A percentile compares a stretch with the other conserved stretches of the same genome.
Evolutionary conservation across 2,113 vertebrate genomes (phyloP).

Genomic region (Gopherus evgoodei): DNA sequence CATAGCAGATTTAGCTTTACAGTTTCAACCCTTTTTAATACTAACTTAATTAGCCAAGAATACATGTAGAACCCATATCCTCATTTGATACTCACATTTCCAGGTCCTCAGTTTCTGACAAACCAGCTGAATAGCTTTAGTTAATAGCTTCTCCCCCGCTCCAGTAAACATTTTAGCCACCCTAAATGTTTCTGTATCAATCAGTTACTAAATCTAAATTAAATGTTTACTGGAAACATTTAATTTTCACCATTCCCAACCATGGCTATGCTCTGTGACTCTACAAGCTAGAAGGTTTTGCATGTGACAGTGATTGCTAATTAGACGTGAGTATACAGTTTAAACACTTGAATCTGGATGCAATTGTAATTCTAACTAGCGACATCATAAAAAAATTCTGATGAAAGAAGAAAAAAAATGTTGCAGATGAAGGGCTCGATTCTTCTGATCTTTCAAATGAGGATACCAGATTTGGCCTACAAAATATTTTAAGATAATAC

Average conservation of each 20-base stretch:
- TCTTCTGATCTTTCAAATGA: not conserved
- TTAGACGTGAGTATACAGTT: slow-evolving; percentile 59
- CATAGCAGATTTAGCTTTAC: not conserved
- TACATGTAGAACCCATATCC: slow-evolving; percentile 47
- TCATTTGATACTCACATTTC: slow-evolving; percentile 63
- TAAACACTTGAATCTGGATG: slow-evolving; percentile 44
- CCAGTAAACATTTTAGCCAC: slow-evolving; percentile 34
- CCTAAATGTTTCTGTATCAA: slow-evolving; percentile 52
- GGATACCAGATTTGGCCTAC: not conserved
- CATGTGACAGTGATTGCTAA: slow-evolving; percentile 60
- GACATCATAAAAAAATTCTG: slow-evolving; percentile 17
- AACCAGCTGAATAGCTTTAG: slow-evolving; percentile 26
- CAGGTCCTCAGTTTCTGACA: slow-evolving; percentile 51
- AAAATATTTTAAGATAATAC: not conserved
- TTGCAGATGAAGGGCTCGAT: not conserved
- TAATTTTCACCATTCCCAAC: slow-evolving; percentile 55
- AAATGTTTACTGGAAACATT: slow-evolving; percentile 67
- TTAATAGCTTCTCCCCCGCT: slow-evolving; percentile 68
- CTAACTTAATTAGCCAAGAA: slow-evolving; percentile 29
- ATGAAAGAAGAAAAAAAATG: not conserved
- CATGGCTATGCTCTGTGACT: not conserved
- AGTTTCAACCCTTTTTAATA: slow-evolving; percentile 43
- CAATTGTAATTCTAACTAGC: slow-evolving; percentile 50
- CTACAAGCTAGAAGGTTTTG: slow-evolving; percentile 53
- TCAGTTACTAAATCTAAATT: slow-evolving; percentile 69